Conservation (phyloP, 2,888 invertebrate genomes). For the Heliconius ismenius region DNA sequence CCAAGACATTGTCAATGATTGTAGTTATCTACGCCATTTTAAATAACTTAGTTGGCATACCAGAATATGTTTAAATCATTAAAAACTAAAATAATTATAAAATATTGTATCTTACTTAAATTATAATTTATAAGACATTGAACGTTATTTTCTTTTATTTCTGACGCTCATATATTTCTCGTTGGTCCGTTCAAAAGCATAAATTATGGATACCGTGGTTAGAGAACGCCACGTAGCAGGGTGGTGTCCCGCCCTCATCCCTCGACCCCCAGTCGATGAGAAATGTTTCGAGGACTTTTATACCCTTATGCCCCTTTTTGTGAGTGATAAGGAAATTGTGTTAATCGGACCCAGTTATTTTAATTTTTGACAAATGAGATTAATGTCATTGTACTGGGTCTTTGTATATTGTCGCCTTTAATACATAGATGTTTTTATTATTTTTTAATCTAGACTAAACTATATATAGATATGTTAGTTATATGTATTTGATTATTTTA, state of each 20-base stretch:
- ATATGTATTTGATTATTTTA: neutral
- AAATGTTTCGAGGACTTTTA: slow-evolving; percentile 77
- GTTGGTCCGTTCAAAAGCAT: slow-evolving; percentile 73
- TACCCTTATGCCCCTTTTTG: slow-evolving; percentile 76
- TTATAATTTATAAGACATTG: slow-evolving; percentile 33
- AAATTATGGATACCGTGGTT: slow-evolving; percentile 78
- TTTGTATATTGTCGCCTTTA: neutral
- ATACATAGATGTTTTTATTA: neutral
- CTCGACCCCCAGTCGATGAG: slow-evolving; percentile 57
- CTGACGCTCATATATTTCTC: slow-evolving; percentile 74
- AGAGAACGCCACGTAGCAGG: slow-evolving; percentile 64
- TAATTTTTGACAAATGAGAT: slow-evolving; percentile 21
- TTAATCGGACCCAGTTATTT: slow-evolving; percentile 70
- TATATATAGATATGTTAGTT: neutral
- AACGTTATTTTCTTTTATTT: slow-evolving; percentile 64
- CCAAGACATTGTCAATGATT: neutral
- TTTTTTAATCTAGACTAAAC: neutral
- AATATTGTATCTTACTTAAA: neutral
- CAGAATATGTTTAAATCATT: neutral
- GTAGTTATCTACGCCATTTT: neutral
- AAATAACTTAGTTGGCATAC: neutral
- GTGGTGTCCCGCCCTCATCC: slow-evolving; percentile 44
- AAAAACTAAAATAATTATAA: neutral
- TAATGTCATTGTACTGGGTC: neutral
- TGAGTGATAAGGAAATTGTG: slow-evolving; percentile 79